Conservation (phyloP, 1,140 invertebrate genomes). For the Drosophila rhopaloa region DNA sequence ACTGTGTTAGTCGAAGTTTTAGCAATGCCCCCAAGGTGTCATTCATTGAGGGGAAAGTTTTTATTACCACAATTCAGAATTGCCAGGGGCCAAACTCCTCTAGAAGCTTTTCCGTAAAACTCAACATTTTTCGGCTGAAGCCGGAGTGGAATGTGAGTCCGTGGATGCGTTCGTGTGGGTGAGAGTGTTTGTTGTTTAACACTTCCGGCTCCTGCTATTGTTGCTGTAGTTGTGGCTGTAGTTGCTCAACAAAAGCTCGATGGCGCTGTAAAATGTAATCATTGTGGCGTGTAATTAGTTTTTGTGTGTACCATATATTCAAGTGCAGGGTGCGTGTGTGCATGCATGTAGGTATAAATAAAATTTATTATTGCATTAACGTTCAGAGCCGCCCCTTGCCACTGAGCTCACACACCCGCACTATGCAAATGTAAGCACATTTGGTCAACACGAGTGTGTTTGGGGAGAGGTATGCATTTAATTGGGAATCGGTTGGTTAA, state of each 20-base stretch:
- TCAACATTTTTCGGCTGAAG: conserved; percentile 13
- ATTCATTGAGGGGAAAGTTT: conserved; percentile 52
- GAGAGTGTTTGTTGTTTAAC: conserved; percentile 21
- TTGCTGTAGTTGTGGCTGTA: conserved; percentile 11
- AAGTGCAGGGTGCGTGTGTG: conserved; percentile 25
- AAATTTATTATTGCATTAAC: conserved; percentile 71
- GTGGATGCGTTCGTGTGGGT: neutral
- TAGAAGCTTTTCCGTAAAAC: conserved; percentile 19
- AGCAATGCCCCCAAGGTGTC: conserved; percentile 44
- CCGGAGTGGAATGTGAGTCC: neutral
- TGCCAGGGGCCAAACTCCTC: conserved; percentile 22
- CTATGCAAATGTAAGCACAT: conserved; percentile 28
- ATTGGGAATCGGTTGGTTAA: conserved; percentile 33
- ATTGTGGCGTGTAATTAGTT: conserved; percentile 82
- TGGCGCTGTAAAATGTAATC: conserved; percentile 78
- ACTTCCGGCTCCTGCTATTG: conserved; percentile 27
- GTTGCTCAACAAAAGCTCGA: conserved; percentile 53
- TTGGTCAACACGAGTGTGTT: conserved; percentile 1
- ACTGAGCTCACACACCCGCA: neutral
- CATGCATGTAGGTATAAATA: conserved; percentile 43
- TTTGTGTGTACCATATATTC: conserved; percentile 53
- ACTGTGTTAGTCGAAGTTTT: conserved; percentile 27
- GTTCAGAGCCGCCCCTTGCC: neutral
- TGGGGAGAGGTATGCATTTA: conserved; percentile 17
- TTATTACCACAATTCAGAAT: conserved; percentile 30